phyloP scores from a whole-genome alignment of 2,888 invertebrate genomes.

The Ligdia adustata region DNA sequence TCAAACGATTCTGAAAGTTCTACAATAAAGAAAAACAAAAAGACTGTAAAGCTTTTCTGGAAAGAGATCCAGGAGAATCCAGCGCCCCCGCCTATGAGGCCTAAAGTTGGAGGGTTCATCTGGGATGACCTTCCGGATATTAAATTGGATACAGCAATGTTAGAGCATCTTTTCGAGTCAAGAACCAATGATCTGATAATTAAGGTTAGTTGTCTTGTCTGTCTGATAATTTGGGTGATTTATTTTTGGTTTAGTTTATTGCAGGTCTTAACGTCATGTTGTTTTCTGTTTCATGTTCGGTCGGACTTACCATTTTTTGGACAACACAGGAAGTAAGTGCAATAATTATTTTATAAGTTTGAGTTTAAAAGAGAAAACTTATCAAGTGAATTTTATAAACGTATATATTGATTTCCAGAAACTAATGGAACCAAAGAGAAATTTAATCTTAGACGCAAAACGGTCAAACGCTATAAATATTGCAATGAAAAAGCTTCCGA shows the following conservation, averaged over 20 bases:
- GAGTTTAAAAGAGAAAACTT: neutral
- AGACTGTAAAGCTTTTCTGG: slow-evolving; percentile 99
- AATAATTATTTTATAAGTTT: neutral
- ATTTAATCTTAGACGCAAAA: slow-evolving; percentile 96
- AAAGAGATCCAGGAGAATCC: slow-evolving; percentile 94
- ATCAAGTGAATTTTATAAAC: neutral
- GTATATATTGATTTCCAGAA: slow-evolving; percentile 50
- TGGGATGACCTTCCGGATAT: slow-evolving; percentile 96
- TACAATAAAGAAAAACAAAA: slow-evolving; percentile 93
- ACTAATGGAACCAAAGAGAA: slow-evolving; percentile 77
- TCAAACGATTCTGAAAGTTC: slow-evolving; percentile 74
- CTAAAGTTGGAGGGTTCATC: slow-evolving; percentile 89
- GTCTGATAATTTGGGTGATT: neutral
- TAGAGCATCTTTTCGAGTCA: slow-evolving; percentile 98
- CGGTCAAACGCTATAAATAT: slow-evolving; percentile 99
- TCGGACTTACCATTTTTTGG: neutral
- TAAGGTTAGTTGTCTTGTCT: slow-evolving; percentile 83
- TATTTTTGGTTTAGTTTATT: too few species aligned
- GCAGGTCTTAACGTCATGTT: too few species aligned
- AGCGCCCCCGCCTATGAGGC: slow-evolving; percentile 68
- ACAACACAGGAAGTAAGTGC: slow-evolving; percentile 59
- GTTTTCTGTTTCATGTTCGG: slow-evolving; percentile 46
- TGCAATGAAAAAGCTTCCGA: slow-evolving; percentile 99
- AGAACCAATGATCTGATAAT: slow-evolving; percentile 97
- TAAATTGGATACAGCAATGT: slow-evolving; percentile 94